A percentile compares a stretch with the other conserved stretches of the same genome.
These are phyloP conservation scores for Hypothenemus hampei DNA, from an alignment of 1,140 invertebrate species.

Conservation along the genomic window DNA sequence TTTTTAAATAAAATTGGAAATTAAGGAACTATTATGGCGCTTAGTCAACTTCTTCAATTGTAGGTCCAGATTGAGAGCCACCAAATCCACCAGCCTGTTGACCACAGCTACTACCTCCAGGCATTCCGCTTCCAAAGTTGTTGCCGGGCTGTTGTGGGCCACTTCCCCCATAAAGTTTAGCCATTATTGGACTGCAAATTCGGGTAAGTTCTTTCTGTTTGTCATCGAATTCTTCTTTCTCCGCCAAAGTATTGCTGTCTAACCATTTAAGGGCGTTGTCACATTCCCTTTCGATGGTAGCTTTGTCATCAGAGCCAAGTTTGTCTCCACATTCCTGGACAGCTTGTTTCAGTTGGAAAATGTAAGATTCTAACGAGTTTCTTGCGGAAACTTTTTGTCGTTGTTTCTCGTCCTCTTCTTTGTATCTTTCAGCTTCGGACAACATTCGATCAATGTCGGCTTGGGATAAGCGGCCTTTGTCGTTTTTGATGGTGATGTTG, in stretches of 20 bases:
- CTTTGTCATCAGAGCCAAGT: slow-evolving; percentile 42
- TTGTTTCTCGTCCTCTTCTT: slow-evolving; percentile 65
- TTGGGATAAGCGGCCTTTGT: not conserved
- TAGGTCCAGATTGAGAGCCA: slow-evolving; percentile 47
- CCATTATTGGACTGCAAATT: slow-evolving; percentile 52
- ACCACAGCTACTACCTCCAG: slow-evolving; percentile 39
- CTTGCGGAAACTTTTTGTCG: slow-evolving; percentile 56
- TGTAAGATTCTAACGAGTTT: slow-evolving; percentile 58
- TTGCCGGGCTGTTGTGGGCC: slow-evolving; percentile 16
- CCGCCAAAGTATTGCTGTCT: slow-evolving; percentile 52
- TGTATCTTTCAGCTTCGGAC: slow-evolving; percentile 59
- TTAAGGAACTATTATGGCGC: too few species aligned
- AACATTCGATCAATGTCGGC: slow-evolving; percentile 56
- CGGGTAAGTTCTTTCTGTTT: slow-evolving; percentile 42
- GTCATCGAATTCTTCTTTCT: too few species aligned
- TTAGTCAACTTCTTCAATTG: slow-evolving; percentile 71
- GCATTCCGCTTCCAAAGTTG: slow-evolving; percentile 7
- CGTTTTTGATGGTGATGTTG: slow-evolving; percentile 51
- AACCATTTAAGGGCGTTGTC: slow-evolving; percentile 51
- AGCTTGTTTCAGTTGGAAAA: slow-evolving; percentile 46
- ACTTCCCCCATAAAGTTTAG: slow-evolving; percentile 49
- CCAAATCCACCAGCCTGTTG: slow-evolving; percentile 41
- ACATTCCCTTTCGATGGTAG: slow-evolving; percentile 44
- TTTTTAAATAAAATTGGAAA: too few species aligned
- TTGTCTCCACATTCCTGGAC: slow-evolving; percentile 50